Evolutionary conservation across 2,797 vertebrate species (phyloP), one percentile per base, ranked within the genome.

Genomic region (Rhabdophis nuchalis): DNA sequence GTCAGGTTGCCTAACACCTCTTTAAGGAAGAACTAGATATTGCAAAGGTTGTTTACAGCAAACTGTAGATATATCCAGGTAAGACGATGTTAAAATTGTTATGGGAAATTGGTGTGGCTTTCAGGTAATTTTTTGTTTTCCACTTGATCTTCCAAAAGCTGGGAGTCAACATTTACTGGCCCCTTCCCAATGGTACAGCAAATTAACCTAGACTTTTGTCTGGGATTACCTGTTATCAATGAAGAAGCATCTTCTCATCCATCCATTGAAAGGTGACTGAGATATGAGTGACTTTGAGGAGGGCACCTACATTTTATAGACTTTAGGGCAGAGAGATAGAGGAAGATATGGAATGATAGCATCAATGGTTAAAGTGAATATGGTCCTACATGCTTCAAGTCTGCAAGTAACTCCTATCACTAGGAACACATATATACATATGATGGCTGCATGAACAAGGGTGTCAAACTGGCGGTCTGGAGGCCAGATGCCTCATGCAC

Each of bases 401-500:
- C 41, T 82, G 36, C 77, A 82, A 25, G 10, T 82, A 46, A 82
- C 77, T 46, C 77, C 20, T 82, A 82, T 82, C 72, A 41, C 36
- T 46, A 41, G 41, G 41, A 77, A 41, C 8, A 11, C 1, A 77
- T 77, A 77, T 10, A 23, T 77, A 41, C 10, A 12, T 46, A 46
- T 25, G 41, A 82, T 82, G 20, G 36, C 77, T 82, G 10, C 25
- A 46, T 46, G 77, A 82, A 18, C 11, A 29, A 12, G 60, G 60
- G 12, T 64, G 1, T 29, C 12, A 64, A 64, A 64, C 60, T n/a
- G 1, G 60, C 0, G 27, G 11, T 7, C 7, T 25, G 2, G 20
- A 6, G 57, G 2, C 27, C 4, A 4, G 60, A 14, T 64, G 11
- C 4, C 0, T 64, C 60, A 64, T 0, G 1, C 2, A 1, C 27